Evolutionary conservation across 2,888 invertebrate genomes (phyloP).

Genomic region (Drosophila rubida): DNA sequence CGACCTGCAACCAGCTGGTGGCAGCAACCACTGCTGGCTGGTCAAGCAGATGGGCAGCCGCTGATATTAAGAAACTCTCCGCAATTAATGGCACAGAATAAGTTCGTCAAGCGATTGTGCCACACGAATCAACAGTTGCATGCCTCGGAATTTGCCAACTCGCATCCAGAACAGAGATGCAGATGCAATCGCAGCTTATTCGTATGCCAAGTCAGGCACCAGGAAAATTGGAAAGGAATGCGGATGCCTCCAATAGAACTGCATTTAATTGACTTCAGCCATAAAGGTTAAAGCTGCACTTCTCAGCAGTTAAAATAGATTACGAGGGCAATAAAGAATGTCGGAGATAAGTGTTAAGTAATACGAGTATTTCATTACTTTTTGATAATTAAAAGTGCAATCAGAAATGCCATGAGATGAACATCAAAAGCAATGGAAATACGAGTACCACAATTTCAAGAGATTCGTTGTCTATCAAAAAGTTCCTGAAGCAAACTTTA

Average conservation of each 20-base stretch:
- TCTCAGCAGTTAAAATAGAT: neutral
- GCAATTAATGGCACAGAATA: constrained; percentile 55
- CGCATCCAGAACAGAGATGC: neutral
- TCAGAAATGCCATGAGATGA: too few species aligned
- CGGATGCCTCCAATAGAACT: neutral
- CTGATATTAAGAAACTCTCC: constrained; percentile 57
- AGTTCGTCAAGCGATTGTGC: constrained; percentile 30
- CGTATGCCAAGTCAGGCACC: neutral
- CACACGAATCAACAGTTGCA: constrained; percentile 41
- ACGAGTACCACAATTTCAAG: too few species aligned
- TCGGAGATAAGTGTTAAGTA: neutral
- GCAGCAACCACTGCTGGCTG: constrained; percentile 50
- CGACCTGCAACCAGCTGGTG: neutral
- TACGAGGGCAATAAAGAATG: neutral
- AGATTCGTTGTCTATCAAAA: too few species aligned
- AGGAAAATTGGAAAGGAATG: neutral
- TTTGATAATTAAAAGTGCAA: too few species aligned
- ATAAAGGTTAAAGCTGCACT: neutral
- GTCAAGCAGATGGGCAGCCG: constrained; percentile 68
- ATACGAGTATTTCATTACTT: too few species aligned
- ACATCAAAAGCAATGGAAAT: too few species aligned
- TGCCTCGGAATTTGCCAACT: neutral
- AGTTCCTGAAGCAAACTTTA: too few species aligned
- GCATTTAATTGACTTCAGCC: too few species aligned
- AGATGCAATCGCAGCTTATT: neutral